Evolutionary conservation across 2,113 vertebrate species (phyloP), one percentile per base, ranked within the genome.

Genomic region (Rhagologus leucostigma): DNA sequence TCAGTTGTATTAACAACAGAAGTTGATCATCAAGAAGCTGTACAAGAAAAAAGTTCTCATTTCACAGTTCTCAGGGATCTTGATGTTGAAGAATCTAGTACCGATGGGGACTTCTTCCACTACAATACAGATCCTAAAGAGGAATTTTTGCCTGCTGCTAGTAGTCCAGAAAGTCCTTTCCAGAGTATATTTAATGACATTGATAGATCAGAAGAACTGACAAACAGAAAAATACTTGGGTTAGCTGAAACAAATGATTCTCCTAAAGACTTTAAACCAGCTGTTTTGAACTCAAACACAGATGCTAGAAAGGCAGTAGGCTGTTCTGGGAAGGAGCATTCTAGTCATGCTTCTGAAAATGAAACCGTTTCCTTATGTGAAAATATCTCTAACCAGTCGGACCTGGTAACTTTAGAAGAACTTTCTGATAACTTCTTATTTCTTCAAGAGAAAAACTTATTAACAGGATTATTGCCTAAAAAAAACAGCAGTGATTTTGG

Each of bases 381-480:
- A 60, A 96, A 80, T 85, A 94, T 92, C 32, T 90, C 96, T 62
- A 91, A 96, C 82, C 97, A 97, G 41, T 91, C 97, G 23, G 89
- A 92, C 57, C 53, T 98, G 77, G 90, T 98, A 91, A 98, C 97
- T 80, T 91, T 96, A 64, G 98, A 99, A 87, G 98, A 99, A 88
- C 97, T 99, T 33, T 93, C 98, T 12, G 98, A 98, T 82, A 99
- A 99, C 96, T 99, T 99, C 90, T 55, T 98, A 73, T 99, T 99
- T 97, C 99, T 99, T 85, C 98, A 98, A 94, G 98, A 99, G 74
- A 99, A 98, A 50, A 98, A 97, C 69, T 97, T 99, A 23, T 35
- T 99, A 83, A 98, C 98, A 94, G 98, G 98, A 18, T 86, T 96
- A 9, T 76, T 97, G 42, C 89, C 89, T 59, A 97, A 91, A 50